Percentiles rank a stretch among this genome's conserved stretches.
Evolutionary conservation across 2,797 vertebrate species (phyloP).

Genomic region (Ptychadena robeensis): DNA sequence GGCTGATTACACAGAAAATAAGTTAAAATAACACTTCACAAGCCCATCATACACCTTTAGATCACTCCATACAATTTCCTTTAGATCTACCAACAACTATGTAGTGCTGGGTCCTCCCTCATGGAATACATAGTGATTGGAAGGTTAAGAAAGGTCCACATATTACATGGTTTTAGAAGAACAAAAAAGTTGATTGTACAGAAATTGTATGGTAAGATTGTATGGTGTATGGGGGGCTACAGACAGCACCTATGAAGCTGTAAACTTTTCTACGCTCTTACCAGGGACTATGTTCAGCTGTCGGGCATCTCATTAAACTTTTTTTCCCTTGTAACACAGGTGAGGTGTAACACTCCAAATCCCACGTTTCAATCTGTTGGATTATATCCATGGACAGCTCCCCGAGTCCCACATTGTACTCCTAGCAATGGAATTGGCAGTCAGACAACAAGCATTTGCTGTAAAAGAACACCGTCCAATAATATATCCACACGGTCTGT

Average conservation of each 20-base stretch:
- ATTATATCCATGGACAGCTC: constrained; percentile 6
- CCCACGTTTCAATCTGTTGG: neutral
- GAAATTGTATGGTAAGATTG: too few relatives aligned
- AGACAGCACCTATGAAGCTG: neutral
- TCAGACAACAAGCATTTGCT: neutral
- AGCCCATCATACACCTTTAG: too few relatives aligned
- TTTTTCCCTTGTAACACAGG: neutral
- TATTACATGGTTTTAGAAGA: too few relatives aligned
- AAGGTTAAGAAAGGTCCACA: too few relatives aligned
- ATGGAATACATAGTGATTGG: too few relatives aligned
- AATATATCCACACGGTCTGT: neutral
- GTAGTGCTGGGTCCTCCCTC: too few relatives aligned
- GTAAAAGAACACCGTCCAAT: neutral
- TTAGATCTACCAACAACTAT: too few relatives aligned
- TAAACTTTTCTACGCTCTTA: neutral
- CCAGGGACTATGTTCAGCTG: neutral
- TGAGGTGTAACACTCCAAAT: neutral
- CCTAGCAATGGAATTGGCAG: neutral
- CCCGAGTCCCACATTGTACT: neutral
- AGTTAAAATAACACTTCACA: too few relatives aligned
- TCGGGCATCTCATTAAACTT: constrained; percentile 9
- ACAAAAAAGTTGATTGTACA: too few relatives aligned
- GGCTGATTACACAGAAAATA: too few relatives aligned
- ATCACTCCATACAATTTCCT: too few relatives aligned
- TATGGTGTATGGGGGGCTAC: too few relatives aligned